These are phyloP conservation scores for Drosophila sturtevanti DNA, from an alignment of 1,140 invertebrate genomes.

Conservation along the genomic window DNA sequence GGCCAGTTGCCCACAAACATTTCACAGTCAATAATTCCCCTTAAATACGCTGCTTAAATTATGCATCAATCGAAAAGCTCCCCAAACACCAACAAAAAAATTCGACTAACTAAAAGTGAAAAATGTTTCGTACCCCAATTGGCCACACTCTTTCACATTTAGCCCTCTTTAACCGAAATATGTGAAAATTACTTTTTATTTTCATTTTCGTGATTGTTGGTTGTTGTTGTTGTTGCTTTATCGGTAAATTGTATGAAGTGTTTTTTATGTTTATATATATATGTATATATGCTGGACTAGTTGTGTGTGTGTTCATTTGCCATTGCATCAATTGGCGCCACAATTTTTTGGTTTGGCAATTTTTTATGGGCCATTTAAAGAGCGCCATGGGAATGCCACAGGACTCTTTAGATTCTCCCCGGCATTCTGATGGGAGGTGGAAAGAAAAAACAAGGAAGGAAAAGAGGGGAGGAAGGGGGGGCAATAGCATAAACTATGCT, in stretches of 20 bases:
- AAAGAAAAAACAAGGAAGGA: too few species aligned
- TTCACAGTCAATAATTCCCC: conserved; percentile 69
- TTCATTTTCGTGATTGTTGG: conserved; percentile 17
- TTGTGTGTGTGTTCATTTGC: conserved; percentile 17
- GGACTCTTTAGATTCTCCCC: conserved; percentile 5
- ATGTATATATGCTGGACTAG: not conserved
- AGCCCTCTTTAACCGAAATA: conserved; percentile 24
- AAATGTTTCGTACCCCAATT: conserved; percentile 50
- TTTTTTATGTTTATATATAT: conserved; percentile 18
- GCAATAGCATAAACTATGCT: not conserved
- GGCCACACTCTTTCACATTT: too few species aligned
- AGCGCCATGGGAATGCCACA: conserved; percentile 64
- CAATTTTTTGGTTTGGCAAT: conserved; percentile 48
- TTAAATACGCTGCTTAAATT: conserved; percentile 74
- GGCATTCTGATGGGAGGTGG: not conserved
- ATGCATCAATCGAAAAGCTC: conserved; percentile 48
- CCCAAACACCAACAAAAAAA: conserved; percentile 27
- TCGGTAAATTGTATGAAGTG: conserved; percentile 30
- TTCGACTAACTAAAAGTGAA: conserved; percentile 38
- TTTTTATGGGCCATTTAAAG: conserved; percentile 65
- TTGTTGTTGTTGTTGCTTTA: conserved; percentile 19
- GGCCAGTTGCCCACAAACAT: conserved; percentile 23
- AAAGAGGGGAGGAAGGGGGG: not conserved
- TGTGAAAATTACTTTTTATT: conserved; percentile 70
- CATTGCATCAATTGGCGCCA: conserved; percentile 50